Percentiles rank a stretch among this genome's conserved stretches.
phyloP scores from a whole-genome alignment of 2,888 invertebrate species.

The Mactromeris polynyma region DNA sequence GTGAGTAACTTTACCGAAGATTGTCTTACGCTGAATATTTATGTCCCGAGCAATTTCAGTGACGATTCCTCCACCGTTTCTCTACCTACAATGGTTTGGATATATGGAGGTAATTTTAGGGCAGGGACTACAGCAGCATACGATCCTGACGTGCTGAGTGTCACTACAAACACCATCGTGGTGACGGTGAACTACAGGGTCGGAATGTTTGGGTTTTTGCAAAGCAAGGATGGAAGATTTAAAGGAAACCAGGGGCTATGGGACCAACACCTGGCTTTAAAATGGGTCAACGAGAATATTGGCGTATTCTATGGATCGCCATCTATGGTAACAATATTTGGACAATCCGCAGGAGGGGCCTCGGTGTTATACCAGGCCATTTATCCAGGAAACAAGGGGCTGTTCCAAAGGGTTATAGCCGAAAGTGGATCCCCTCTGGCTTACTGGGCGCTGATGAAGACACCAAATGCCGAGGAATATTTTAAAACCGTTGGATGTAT shows the following conservation, averaged over 20 bases:
- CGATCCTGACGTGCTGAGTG: constrained; percentile 91
- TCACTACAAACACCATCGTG: constrained; percentile 96
- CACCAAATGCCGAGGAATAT: constrained; percentile 89
- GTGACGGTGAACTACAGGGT: constrained; percentile 97
- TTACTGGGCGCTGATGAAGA: constrained; percentile 47
- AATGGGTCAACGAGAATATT: constrained; percentile 97
- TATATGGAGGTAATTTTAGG: constrained; percentile 97
- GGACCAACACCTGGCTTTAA: constrained; percentile 97
- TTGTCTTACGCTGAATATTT: constrained; percentile 97
- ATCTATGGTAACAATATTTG: constrained; percentile 75
- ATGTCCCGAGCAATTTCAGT: constrained; percentile 91
- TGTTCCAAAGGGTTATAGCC: constrained; percentile 76
- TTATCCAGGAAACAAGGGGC: constrained; percentile 61
- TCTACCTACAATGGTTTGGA: constrained; percentile 93
- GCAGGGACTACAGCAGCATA: constrained; percentile 92
- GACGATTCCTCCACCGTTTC: constrained; percentile 88
- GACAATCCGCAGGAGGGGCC: constrained; percentile 79
- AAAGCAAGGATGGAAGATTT: constrained; percentile 91
- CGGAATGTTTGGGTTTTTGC: constrained; percentile 95
- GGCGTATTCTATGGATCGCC: constrained; percentile 77
- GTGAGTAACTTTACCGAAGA: constrained; percentile 92
- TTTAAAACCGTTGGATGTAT: constrained; percentile 64
- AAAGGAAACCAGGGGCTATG: constrained; percentile 92
- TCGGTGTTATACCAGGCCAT: constrained; percentile 75
- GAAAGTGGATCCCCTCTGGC: constrained; percentile 67